Evolutionary conservation across 2,797 vertebrate species (phyloP).

Genomic region (Psittacula echo): DNA sequence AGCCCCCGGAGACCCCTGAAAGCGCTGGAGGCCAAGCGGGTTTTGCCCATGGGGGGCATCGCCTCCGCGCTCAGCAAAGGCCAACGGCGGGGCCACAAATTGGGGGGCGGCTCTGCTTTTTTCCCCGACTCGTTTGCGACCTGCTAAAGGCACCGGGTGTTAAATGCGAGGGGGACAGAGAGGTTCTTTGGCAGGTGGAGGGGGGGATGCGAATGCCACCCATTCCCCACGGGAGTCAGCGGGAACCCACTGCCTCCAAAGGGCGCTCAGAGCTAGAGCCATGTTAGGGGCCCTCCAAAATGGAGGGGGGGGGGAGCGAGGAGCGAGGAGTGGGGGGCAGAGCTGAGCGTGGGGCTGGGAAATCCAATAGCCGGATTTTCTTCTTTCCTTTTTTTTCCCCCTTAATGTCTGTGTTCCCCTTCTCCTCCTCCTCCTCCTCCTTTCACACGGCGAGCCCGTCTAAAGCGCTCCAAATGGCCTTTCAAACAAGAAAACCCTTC

Average conservation of each 20-base stretch:
- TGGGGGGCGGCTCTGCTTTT: not conserved
- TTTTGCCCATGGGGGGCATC: not conserved
- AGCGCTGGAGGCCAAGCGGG: not conserved
- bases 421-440: not conserved
- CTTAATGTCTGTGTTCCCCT: not conserved
- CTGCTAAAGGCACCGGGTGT: not conserved
- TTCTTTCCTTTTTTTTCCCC: not conserved
- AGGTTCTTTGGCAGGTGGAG: not conserved
- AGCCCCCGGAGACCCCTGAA: not conserved
- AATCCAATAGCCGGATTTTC: not conserved
- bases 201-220: not conserved
- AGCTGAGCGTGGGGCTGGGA: not conserved
- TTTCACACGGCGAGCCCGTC: conserved; percentile 13
- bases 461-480: conserved; percentile 43
- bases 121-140: not conserved
- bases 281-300: not conserved
- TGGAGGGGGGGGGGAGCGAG: too few species aligned
- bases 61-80: not conserved
- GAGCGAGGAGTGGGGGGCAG: not conserved
- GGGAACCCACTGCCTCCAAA: not conserved
- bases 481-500: conserved; percentile 56
- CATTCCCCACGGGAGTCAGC: not conserved
- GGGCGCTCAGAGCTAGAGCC: not conserved
- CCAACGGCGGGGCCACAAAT: not conserved
- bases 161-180: not conserved